Conservation (phyloP, 2,113 vertebrate genomes). For the Myanophis thanlyinensis region DNA sequence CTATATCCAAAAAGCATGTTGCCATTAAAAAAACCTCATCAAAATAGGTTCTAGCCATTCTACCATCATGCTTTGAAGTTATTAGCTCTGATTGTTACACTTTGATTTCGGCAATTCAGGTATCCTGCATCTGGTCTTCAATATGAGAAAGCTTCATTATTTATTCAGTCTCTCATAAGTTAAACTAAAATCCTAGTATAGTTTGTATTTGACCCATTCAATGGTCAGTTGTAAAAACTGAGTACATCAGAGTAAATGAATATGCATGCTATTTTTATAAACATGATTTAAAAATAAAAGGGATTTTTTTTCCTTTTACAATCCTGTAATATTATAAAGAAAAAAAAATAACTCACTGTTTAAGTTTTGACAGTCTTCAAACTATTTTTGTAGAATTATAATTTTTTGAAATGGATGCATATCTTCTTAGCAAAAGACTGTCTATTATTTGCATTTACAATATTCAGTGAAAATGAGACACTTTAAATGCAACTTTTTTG, state of each 20-base stretch:
- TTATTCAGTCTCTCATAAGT: not conserved
- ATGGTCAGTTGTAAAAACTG: not conserved
- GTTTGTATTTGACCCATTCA: not conserved
- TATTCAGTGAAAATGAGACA: not conserved
- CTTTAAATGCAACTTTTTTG: constrained; percentile 44
- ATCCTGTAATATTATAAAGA: not conserved
- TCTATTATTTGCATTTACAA: constrained; percentile 8
- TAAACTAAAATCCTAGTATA: not conserved
- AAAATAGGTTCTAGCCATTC: not conserved
- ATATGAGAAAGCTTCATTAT: not conserved
- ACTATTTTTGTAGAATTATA: constrained; percentile 46
- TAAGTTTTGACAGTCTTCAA: not conserved
- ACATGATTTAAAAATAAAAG: not conserved
- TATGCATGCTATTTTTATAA: not conserved
- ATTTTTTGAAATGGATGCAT: constrained; percentile 36
- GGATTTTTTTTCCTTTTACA: not conserved
- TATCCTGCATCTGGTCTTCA: not conserved
- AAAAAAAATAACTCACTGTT: not conserved
- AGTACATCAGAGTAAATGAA: not conserved
- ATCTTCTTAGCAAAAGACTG: constrained; percentile 30
- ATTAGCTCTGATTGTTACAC: not conserved
- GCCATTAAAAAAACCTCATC: not conserved
- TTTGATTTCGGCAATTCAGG: not conserved
- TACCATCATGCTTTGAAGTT: not conserved
- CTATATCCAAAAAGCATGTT: not conserved